Percentiles rank a stretch among this genome's conserved stretches.
phyloP scores from a whole-genome alignment of 2,113 vertebrate genomes.

The Marmota monax region DNA sequence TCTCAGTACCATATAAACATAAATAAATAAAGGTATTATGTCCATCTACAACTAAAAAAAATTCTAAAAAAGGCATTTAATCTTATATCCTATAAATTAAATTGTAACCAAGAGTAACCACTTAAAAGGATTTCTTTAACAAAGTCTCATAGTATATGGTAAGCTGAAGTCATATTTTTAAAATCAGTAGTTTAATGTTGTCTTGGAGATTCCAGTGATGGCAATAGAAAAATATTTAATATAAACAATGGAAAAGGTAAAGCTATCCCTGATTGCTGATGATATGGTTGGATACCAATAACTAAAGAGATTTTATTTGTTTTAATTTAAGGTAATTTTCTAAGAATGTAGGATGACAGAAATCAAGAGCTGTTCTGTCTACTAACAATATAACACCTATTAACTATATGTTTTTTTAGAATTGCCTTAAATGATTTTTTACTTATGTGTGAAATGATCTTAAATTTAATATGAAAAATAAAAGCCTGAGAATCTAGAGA shows the following conservation, averaged over 20 bases:
- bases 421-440: not conserved
- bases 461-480: slow-evolving; percentile 22
- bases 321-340: slow-evolving; percentile 31
- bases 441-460: not conserved
- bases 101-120: not conserved
- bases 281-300: not conserved
- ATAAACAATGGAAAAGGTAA: not conserved
- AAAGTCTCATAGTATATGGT: not conserved
- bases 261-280: not conserved
- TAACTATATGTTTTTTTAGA: slow-evolving; percentile 1
- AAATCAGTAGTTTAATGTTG: not conserved
- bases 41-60: no score
- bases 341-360: not conserved
- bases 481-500: not conserved
- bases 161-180: not conserved
- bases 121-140: not conserved
- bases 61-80: not conserved
- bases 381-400: not conserved
- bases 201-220: not conserved
- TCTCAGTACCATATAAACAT: no score
- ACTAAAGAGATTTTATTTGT: not conserved
- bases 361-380: slow-evolving; percentile 19
- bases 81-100: not conserved
- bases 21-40: no score
- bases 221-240: not conserved